Percentiles rank a stretch among this genome's conserved stretches.
phyloP scores from a whole-genome alignment of 2,797 vertebrate genomes.

The Phoxinus dragarum region DNA sequence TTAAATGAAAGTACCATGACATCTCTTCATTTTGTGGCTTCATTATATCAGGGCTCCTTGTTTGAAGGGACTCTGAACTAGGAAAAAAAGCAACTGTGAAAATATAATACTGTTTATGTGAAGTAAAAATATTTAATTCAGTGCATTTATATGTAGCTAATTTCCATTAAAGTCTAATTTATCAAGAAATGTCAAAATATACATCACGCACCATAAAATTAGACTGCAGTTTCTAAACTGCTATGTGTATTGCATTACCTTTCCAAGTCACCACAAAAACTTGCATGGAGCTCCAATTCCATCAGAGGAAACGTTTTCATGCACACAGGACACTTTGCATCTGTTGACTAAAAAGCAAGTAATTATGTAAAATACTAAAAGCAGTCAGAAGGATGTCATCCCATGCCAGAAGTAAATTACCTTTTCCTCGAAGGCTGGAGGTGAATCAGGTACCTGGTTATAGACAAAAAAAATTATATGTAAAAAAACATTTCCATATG shows the following conservation, averaged over 20 bases:
- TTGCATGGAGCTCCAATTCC: not conserved
- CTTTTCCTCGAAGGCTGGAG: not conserved
- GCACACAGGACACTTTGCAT: not conserved
- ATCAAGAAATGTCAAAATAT: not conserved
- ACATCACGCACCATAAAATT: constrained; percentile 4
- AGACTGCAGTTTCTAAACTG: not conserved
- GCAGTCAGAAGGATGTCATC: too few species aligned
- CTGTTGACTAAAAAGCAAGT: not conserved
- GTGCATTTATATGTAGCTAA: not conserved
- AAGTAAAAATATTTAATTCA: not conserved
- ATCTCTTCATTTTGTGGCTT: not conserved
- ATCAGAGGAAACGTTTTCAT: not conserved
- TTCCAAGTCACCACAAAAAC: not conserved
- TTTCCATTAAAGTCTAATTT: too few species aligned
- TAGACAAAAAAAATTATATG: not conserved
- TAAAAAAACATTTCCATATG: not conserved
- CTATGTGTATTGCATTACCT: not conserved
- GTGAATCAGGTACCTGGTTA: not conserved
- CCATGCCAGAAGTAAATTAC: not conserved
- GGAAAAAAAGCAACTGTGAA: not conserved
- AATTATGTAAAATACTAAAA: not conserved
- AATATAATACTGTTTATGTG: not conserved
- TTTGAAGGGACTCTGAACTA: not conserved
- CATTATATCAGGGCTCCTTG: constrained; percentile 5
- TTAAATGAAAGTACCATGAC: not conserved